Evolutionary conservation across 2,113 vertebrate species (phyloP).

Genomic region (Ciconia boyciana): DNA sequence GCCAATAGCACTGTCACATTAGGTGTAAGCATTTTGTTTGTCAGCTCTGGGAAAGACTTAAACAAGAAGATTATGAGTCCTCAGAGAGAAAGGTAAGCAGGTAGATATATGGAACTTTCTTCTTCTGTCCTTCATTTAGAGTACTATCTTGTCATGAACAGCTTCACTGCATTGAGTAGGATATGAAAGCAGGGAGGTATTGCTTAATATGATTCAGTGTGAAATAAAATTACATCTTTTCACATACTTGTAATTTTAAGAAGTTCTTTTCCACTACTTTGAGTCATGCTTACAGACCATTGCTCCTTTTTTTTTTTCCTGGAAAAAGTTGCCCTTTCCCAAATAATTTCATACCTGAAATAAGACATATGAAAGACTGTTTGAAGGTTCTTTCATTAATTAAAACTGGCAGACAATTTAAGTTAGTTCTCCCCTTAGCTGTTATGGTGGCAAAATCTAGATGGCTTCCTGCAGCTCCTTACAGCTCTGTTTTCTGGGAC

Average conservation of each 20-base stretch:
- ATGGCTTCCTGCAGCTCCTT: neutral
- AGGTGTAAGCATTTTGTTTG: neutral
- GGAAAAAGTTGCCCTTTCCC: neutral
- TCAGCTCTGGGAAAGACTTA: neutral
- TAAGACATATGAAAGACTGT: neutral
- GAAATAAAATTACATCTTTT: neutral
- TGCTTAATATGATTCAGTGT: neutral
- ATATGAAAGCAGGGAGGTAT: neutral
- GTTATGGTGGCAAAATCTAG: constrained; percentile 11
- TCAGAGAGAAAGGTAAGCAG: neutral
- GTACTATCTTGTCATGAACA: neutral
- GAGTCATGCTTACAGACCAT: neutral
- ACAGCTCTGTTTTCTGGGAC: neutral
- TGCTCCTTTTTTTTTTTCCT: neutral
- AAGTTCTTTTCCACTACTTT: neutral
- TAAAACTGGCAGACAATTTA: constrained; percentile 5
- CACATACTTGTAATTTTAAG: neutral
- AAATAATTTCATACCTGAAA: neutral
- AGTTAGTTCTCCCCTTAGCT: constrained; percentile 16
- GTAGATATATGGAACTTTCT: neutral
- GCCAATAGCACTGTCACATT: neutral
- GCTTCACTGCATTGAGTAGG: neutral
- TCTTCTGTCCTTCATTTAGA: neutral
- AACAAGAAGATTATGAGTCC: neutral
- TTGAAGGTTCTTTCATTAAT: neutral